Percentiles rank a stretch among this genome's conserved stretches.
Conservation (phyloP, 2,113 vertebrate genomes). For the Toxostoma redivivum region DNA sequence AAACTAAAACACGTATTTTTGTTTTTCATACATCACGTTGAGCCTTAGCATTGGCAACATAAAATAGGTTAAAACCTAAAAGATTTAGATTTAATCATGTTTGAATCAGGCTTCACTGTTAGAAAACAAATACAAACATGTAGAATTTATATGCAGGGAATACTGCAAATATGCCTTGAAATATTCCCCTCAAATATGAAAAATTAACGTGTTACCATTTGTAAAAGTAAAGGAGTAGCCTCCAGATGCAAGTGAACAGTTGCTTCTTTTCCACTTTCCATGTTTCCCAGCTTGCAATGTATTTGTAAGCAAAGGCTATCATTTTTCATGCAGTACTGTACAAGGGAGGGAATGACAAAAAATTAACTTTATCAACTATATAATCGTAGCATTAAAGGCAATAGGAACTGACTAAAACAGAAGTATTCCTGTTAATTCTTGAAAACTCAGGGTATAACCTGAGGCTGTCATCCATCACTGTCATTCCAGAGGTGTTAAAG, state of each 20-base stretch:
- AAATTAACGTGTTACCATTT: conserved; percentile 67
- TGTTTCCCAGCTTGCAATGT: conserved; percentile 82
- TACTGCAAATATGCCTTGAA: not conserved
- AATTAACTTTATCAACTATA: not conserved
- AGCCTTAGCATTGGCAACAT: not conserved
- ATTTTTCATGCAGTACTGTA: conserved; percentile 81
- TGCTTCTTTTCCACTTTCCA: conserved; percentile 85
- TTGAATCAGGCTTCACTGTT: not conserved
- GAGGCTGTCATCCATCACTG: not conserved
- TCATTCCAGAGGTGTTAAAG: not conserved
- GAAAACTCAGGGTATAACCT: not conserved
- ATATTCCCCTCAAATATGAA: not conserved
- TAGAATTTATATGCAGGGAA: not conserved
- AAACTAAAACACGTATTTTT: not conserved
- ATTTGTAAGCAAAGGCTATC: conserved; percentile 82
- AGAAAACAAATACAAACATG: not conserved
- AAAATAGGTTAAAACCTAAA: not conserved
- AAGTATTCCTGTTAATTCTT: not conserved
- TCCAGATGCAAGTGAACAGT: conserved; percentile 80
- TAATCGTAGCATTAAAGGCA: not conserved
- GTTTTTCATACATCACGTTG: not conserved
- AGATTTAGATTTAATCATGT: not conserved
- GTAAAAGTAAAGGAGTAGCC: conserved; percentile 81
- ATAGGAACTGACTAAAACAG: not conserved
- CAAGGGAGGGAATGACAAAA: conserved; percentile 10